Percentiles rank a stretch among this genome's conserved stretches.
Evolutionary conservation across 2,888 invertebrate species (phyloP).

Genomic region (Boloria selene): DNA sequence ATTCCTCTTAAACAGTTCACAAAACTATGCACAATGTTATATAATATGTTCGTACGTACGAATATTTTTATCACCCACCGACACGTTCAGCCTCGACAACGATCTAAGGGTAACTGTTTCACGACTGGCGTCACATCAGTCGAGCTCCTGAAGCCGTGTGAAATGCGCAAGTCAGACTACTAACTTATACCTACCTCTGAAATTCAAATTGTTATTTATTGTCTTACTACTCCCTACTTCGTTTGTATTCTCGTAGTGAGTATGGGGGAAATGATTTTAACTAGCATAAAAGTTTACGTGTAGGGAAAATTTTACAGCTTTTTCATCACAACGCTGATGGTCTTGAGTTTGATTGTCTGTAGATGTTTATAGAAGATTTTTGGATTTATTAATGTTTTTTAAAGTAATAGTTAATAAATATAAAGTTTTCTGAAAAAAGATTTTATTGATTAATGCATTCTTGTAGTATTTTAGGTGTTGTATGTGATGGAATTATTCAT

Average conservation of each 20-base stretch:
- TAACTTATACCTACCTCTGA: conserved; percentile 47
- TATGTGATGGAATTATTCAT: no score
- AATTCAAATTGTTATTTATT: conserved; percentile 39
- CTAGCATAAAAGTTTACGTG: conserved; percentile 1
- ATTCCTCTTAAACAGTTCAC: conserved; percentile 51
- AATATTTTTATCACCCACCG: conserved; percentile 44
- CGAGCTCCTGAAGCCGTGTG: conserved; percentile 62
- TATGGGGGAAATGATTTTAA: conserved; percentile 35
- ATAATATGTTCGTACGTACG: conserved; percentile 64
- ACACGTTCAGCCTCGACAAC: conserved; percentile 53
- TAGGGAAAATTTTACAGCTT: background rate
- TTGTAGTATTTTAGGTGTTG: no score
- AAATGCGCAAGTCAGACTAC: conserved; percentile 79
- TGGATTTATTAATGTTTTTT: no score
- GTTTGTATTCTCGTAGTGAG: conserved; percentile 52
- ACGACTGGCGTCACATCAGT: conserved; percentile 53
- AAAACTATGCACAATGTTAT: conserved; percentile 74
- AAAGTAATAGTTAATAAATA: no score
- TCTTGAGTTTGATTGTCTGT: no score
- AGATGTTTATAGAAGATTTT: no score
- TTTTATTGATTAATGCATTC: no score
- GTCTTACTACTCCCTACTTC: conserved; percentile 48
- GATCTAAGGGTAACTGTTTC: conserved; percentile 63
- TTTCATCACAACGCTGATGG: no score
- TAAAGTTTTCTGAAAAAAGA: no score